A percentile compares a stretch with the other conserved stretches of the same genome.
Evolutionary conservation across 1,140 invertebrate genomes (phyloP).

Genomic region (Dolichoris vasculosae): DNA sequence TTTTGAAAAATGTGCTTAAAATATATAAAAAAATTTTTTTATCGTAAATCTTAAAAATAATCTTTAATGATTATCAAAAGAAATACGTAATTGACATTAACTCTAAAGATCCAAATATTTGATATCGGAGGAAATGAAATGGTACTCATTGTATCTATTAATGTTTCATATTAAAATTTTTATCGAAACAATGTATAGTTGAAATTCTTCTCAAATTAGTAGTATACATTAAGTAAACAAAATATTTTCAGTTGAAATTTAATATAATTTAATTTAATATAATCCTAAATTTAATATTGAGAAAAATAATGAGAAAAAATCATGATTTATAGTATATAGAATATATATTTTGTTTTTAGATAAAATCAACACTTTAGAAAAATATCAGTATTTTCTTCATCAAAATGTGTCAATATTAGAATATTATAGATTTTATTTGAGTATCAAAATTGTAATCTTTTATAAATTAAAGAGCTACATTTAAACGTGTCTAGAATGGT

Average conservation of each 20-base stretch:
- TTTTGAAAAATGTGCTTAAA: too few relatives aligned
- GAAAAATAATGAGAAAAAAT: background rate
- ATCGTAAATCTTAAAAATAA: too few relatives aligned
- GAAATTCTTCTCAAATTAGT: background rate
- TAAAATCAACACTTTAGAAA: too few relatives aligned
- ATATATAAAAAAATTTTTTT: too few relatives aligned
- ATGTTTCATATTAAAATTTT: background rate
- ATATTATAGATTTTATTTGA: background rate
- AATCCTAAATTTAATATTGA: background rate
- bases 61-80: background rate
- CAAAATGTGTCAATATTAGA: background rate
- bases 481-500: background rate
- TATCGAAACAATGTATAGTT: background rate
- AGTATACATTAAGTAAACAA: background rate
- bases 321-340: background rate
- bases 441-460: background rate
- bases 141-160: background rate
- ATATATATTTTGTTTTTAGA: background rate
- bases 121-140: too few relatives aligned
- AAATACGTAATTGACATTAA: background rate
- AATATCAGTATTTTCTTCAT: too few relatives aligned
- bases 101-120: too few relatives aligned
- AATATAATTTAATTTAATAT: too few relatives aligned
- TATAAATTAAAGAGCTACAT: background rate
- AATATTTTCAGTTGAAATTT: too few relatives aligned